These are phyloP conservation scores for Phorcus lineatus DNA, from an alignment of 2,888 invertebrate species.

Conservation along the genomic window DNA sequence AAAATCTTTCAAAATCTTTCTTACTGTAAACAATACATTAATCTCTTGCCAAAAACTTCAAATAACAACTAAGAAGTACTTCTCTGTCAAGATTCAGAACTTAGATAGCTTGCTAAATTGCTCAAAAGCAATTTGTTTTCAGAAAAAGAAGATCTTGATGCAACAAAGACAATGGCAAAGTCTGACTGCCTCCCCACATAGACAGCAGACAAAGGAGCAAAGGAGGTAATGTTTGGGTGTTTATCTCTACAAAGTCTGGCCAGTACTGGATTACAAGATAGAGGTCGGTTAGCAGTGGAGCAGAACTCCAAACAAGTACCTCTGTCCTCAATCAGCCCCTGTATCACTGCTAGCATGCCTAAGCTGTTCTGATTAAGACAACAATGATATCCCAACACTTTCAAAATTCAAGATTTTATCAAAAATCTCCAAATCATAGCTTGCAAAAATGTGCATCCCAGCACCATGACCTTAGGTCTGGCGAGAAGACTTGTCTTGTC, in stretches of 20 bases:
- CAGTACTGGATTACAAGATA: neutral
- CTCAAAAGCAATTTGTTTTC: too few species aligned
- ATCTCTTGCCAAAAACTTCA: too few species aligned
- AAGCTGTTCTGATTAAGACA: constrained; percentile 7
- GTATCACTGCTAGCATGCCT: neutral
- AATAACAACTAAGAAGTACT: too few species aligned
- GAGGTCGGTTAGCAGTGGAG: neutral
- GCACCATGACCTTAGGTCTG: neutral
- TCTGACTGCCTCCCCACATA: too few species aligned
- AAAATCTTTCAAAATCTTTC: too few species aligned
- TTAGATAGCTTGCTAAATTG: too few species aligned
- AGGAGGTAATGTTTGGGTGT: neutral
- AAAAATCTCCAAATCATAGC: neutral
- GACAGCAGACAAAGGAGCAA: too few species aligned
- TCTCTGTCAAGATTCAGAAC: too few species aligned
- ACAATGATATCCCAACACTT: neutral
- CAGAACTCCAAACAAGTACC: neutral
- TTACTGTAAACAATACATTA: too few species aligned
- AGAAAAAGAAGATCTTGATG: too few species aligned
- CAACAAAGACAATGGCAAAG: too few species aligned
- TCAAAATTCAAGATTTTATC: neutral
- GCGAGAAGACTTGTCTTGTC: neutral
- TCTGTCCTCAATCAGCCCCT: neutral
- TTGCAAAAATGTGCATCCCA: neutral
- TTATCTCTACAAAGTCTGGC: neutral